Conservation (phyloP, 1,140 invertebrate genomes). For the Drosophila jambulina region DNA sequence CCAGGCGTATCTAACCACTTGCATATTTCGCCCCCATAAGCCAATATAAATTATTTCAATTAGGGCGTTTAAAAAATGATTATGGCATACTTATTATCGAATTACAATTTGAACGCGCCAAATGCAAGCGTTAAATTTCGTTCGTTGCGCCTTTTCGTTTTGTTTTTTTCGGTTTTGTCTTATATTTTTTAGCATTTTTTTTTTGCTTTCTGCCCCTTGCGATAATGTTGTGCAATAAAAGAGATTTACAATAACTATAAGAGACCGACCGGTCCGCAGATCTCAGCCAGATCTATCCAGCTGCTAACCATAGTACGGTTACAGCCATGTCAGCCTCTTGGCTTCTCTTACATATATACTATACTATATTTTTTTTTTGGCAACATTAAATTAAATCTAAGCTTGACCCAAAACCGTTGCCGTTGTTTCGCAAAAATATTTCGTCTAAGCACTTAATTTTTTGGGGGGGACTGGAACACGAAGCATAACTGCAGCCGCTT, state of each 20-base stretch:
- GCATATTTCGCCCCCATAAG: slow-evolving; percentile 47
- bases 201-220: slow-evolving; percentile 34
- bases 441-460: slow-evolving; percentile 72
- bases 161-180: background rate
- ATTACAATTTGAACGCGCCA: slow-evolving; percentile 70
- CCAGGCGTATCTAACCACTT: slow-evolving; percentile 9
- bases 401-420: slow-evolving; percentile 70
- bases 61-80: slow-evolving; percentile 80
- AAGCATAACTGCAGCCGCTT: slow-evolving; percentile 45
- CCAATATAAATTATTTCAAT: slow-evolving; percentile 78
- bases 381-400: slow-evolving; percentile 78
- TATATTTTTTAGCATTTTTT: too few relatives aligned
- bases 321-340: slow-evolving; percentile 25
- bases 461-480: slow-evolving; percentile 25
- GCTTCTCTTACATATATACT: slow-evolving; percentile 6
- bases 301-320: slow-evolving; percentile 21
- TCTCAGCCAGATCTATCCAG: slow-evolving; percentile 41
- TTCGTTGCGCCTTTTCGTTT: slow-evolving; percentile 43
- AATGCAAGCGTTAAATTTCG: slow-evolving; percentile 60
- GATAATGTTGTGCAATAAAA: slow-evolving; percentile 76
- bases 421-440: slow-evolving; percentile 65
- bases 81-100: slow-evolving; percentile 75
- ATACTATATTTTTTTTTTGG: slow-evolving; percentile 21
- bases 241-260: slow-evolving; percentile 65
- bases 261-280: slow-evolving; percentile 31